A percentile compares a stretch with the other conserved stretches of the same genome.
Conservation (phyloP, 2,888 invertebrate genomes). For the Pharmacophagus antenor region DNA sequence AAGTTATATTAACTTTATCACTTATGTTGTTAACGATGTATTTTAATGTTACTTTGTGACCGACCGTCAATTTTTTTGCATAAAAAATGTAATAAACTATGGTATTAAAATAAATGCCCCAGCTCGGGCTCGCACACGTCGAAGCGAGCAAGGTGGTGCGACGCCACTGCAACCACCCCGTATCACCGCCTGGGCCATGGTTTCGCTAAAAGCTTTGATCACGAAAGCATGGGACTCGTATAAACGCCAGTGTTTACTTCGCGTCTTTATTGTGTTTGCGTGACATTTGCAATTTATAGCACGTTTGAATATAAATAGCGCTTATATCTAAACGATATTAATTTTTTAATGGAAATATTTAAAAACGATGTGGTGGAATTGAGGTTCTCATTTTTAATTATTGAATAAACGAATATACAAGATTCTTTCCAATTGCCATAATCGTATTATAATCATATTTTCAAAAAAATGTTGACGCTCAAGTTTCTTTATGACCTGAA, state of each 20-base stretch:
- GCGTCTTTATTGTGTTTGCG: slow-evolving; percentile 7
- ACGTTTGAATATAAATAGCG: background rate
- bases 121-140: slow-evolving; percentile 45
- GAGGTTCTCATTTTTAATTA: too few relatives aligned
- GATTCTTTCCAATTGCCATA: too few relatives aligned
- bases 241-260: slow-evolving; percentile 13
- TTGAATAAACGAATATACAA: too few relatives aligned
- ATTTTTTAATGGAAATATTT: too few relatives aligned
- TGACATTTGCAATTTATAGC: slow-evolving; percentile 1
- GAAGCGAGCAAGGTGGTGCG: slow-evolving; percentile 59
- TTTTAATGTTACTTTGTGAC: too few relatives aligned
- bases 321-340: too few relatives aligned
- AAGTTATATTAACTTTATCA: background rate
- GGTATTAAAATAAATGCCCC: background rate
- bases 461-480: background rate
- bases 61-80: too few relatives aligned
- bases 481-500: too few relatives aligned
- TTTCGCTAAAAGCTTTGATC: slow-evolving; percentile 41
- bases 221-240: slow-evolving; percentile 38
- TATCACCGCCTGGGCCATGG: slow-evolving; percentile 38
- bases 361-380: too few relatives aligned
- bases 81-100: too few relatives aligned
- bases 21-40: too few relatives aligned
- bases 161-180: slow-evolving; percentile 59
- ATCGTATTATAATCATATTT: too few relatives aligned